Base-by-base conservation (phyloP, 2,888 invertebrate genomes). In the Cephus pygmeus region DNA sequence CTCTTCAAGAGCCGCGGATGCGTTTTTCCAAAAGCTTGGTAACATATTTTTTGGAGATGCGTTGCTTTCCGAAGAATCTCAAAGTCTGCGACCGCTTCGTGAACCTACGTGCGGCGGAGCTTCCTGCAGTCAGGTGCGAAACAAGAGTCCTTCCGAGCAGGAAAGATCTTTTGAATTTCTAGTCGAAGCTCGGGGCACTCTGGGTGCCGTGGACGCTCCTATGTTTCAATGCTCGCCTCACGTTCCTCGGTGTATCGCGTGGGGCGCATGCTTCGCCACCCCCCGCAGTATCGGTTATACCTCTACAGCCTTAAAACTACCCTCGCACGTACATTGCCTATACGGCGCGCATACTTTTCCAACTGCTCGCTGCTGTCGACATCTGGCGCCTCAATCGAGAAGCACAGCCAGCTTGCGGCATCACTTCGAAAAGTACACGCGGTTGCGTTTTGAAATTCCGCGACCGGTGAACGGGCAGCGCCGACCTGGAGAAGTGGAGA, bases 191-290 rank as follows among this genome's bases (percentile, higher is more conserved):
- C 80, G 76, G 81, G 83, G 83, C 77, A 69, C 83, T 77, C 23
- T 23, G 80, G 34, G 56, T 73, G 36, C 75, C 56, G 23, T 71
- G 69, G 79, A 81, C 83, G 82, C 77, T 80, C 83, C 84, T 83
- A 81, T 78, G 80, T 81, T 84, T 81, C 79, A 80, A 83, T 80
- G 80, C 82, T 78, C 81, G 79, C 77, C 80, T 73, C 77, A 71
- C 78, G 81, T 79, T 73, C 78, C 77, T 76, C 79, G 69, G 76
- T 75, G 36, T 36, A 15, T 36, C 36, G 36, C 36, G 36, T 36
- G 69, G 73, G 56, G 81, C 82, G 84, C 83, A 82, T 84, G 81
- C 82, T 80, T 79, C 80, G 78, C 76, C 76, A 76, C 79, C 79
- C 79, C 79, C 73, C 79, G 76, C 79, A 76, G 76, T 76, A 73